A percentile compares a stretch with the other conserved stretches of the same genome.
phyloP scores from a whole-genome alignment of 1,140 invertebrate species.

The Drosophila sulfurigaster region DNA sequence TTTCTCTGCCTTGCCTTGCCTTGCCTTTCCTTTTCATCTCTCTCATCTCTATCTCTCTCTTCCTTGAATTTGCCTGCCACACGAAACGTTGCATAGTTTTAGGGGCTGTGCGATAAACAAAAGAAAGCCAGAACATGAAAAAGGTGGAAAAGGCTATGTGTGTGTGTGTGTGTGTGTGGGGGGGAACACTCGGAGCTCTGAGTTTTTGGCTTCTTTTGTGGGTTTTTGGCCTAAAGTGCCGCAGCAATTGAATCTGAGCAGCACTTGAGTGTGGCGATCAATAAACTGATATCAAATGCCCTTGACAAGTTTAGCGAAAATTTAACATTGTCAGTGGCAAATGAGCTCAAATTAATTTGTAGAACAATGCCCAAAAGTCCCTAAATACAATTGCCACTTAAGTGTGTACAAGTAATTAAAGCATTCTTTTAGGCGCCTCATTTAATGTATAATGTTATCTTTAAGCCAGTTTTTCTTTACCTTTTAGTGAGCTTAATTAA shows the following conservation, averaged over 20 bases:
- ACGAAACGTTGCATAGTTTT: constrained; percentile 52
- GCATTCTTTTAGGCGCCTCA: background rate
- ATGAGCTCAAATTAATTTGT: background rate
- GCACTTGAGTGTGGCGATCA: constrained; percentile 24
- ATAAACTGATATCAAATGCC: constrained; percentile 25
- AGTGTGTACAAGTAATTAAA: background rate
- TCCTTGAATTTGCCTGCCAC: constrained; percentile 64
- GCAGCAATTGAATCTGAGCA: constrained; percentile 25
- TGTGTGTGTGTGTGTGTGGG: no score
- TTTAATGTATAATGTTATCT: background rate
- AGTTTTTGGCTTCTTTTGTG: constrained; percentile 15
- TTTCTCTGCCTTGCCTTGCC: background rate
- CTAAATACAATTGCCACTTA: background rate
- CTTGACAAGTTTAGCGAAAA: background rate
- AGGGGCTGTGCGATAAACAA: constrained; percentile 20
- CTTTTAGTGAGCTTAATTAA: no score
- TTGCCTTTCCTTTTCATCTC: no score
- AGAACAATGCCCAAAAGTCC: background rate
- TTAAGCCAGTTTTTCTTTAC: background rate
- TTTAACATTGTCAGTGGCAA: background rate
- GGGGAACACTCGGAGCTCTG: background rate
- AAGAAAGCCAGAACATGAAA: constrained; percentile 1
- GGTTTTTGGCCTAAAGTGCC: constrained; percentile 9
- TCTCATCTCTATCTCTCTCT: background rate
- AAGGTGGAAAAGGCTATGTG: background rate